Percentiles rank a stretch among this genome's conserved stretches.
These are phyloP conservation scores for Oithona nana DNA, from an alignment of 2,888 invertebrate genomes.

Conservation along the genomic window DNA sequence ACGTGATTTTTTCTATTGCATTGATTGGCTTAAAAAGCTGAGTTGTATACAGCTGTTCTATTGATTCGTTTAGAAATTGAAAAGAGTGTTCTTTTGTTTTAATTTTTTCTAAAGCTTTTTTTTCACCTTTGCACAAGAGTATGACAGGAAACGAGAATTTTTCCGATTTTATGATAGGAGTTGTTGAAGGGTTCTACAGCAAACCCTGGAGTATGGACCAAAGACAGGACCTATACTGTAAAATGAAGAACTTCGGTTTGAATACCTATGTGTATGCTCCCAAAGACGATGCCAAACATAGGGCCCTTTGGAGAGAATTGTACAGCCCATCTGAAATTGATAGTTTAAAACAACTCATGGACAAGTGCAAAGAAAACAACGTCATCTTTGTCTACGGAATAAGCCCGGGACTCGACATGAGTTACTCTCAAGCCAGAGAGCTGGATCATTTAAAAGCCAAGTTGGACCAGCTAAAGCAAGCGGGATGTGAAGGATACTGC, in stretches of 20 bases:
- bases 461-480: neutral
- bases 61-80: too few relatives aligned
- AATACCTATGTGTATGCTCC: slow-evolving; percentile 17
- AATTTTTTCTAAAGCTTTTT: too few relatives aligned
- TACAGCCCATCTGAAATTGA: neutral
- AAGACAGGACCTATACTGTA: slow-evolving; percentile 9
- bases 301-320: slow-evolving; percentile 10
- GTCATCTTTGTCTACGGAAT: slow-evolving; percentile 15
- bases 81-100: too few relatives aligned
- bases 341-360: neutral
- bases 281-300: slow-evolving; percentile 13
- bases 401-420: slow-evolving; percentile 10
- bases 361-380: neutral
- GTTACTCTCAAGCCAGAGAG: neutral
- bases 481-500: slow-evolving; percentile 5
- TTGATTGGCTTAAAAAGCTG: too few relatives aligned
- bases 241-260: neutral
- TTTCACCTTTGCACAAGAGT: too few relatives aligned
- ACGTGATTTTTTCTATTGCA: too few relatives aligned
- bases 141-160: too few relatives aligned
- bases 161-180: slow-evolving; percentile 6
- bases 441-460: neutral
- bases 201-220: slow-evolving; percentile 11
- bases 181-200: slow-evolving; percentile 15
- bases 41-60: too few relatives aligned